Conservation (phyloP, 2,113 vertebrate genomes). For the Microtus montanus region DNA sequence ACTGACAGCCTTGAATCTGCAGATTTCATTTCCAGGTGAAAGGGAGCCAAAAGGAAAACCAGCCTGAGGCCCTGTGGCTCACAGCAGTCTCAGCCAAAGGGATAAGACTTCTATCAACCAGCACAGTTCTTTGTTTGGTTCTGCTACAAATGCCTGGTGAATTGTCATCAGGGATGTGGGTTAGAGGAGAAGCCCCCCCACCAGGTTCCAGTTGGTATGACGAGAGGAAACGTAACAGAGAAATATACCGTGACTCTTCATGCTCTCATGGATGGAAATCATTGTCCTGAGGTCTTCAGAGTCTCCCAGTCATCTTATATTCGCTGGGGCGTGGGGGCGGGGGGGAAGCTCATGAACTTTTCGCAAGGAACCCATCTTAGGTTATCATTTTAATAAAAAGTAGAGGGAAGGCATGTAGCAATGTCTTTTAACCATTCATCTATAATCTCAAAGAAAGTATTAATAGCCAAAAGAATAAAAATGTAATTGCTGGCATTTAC, state of each 20-base stretch:
- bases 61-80: neutral
- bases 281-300: neutral
- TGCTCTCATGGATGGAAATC: neutral
- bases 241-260: neutral
- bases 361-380: neutral
- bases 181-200: neutral
- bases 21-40: constrained; percentile 36
- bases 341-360: neutral
- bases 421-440: neutral
- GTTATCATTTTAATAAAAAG: constrained; percentile 31
- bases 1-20: constrained; percentile 27
- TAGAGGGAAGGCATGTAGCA: neutral
- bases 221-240: neutral
- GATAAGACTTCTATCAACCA: neutral
- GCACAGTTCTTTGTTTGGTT: neutral
- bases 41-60: neutral
- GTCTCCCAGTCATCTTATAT: neutral
- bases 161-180: neutral
- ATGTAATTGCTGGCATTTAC: neutral
- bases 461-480: neutral
- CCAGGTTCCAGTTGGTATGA: neutral
- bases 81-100: neutral
- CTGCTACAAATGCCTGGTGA: neutral
- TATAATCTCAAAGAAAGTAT: constrained; percentile 12
- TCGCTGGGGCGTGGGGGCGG: neutral